phyloP scores from a whole-genome alignment of 1,140 invertebrate genomes.

The Dreissena polymorpha region DNA sequence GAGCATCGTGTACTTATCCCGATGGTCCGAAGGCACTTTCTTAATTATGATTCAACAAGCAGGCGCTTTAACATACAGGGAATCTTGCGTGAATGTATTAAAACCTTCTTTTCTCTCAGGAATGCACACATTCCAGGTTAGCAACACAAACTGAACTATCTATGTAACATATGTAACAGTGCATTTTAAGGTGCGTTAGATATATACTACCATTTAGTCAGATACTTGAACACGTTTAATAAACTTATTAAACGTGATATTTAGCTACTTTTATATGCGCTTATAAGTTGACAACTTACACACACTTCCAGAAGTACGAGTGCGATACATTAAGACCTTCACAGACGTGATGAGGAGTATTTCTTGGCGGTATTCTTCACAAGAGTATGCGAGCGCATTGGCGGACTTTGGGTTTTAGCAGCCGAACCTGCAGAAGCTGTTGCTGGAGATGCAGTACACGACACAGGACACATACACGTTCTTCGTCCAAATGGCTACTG shows the following conservation, averaged over 20 bases:
- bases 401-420: constrained; percentile 28
- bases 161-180: no score
- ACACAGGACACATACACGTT: constrained; percentile 31
- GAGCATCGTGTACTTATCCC: constrained; percentile 22
- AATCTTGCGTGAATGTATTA: constrained; percentile 25
- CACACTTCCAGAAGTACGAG: constrained; percentile 23
- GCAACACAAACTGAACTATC: neutral
- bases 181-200: no score
- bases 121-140: constrained; percentile 40
- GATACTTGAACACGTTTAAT: no score
- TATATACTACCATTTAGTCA: no score
- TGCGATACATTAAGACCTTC: constrained; percentile 26
- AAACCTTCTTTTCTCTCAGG: constrained; percentile 18
- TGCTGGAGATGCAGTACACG: constrained; percentile 30
- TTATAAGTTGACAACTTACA: no score
- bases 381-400: constrained; percentile 23
- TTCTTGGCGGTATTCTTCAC: constrained; percentile 1
- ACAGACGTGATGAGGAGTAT: constrained; percentile 33
- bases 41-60: constrained; percentile 17
- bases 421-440: constrained; percentile 36
- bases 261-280: no score
- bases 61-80: constrained; percentile 46
- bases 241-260: no score
- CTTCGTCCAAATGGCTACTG: constrained; percentile 35
- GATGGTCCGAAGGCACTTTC: constrained; percentile 17